Percentiles rank a stretch among this genome's conserved stretches.
Evolutionary conservation across 2,113 vertebrate species (phyloP).

Genomic region (Zootoca vivipara): DNA sequence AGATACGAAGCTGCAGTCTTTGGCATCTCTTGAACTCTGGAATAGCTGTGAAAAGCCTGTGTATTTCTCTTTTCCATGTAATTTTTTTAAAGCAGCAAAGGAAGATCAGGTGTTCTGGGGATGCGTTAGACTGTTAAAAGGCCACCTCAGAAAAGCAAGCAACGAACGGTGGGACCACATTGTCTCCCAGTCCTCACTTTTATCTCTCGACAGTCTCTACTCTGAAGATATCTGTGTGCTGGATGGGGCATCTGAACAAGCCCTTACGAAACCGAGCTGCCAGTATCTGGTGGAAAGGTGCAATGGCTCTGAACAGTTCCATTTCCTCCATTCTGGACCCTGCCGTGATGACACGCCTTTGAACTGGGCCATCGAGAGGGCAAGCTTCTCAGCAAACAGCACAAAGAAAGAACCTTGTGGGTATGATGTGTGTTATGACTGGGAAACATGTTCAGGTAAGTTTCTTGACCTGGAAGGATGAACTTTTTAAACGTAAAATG

Average conservation of each 20-base stretch:
- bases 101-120: neutral
- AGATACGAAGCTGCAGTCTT: no score
- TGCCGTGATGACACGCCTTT: conserved; percentile 69
- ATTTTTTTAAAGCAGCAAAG: no score
- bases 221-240: conserved; percentile 82
- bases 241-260: conserved; percentile 63
- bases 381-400: conserved; percentile 77
- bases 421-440: conserved; percentile 88
- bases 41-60: no score
- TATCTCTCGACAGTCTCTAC: conserved; percentile 68
- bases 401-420: conserved; percentile 79
- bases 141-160: neutral
- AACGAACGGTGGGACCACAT: neutral
- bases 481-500: neutral
- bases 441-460: conserved; percentile 90
- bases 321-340: conserved; percentile 77
- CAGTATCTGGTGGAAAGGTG: conserved; percentile 82
- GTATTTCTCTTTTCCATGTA: no score
- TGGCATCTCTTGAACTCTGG: no score
- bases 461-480: neutral
- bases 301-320: conserved; percentile 76
- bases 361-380: conserved; percentile 84
- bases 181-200: conserved; percentile 18
- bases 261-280: conserved; percentile 81
- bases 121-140: neutral